phyloP scores from a whole-genome alignment of 2,888 invertebrate species.

The Heteromyza rotundicornis region DNA sequence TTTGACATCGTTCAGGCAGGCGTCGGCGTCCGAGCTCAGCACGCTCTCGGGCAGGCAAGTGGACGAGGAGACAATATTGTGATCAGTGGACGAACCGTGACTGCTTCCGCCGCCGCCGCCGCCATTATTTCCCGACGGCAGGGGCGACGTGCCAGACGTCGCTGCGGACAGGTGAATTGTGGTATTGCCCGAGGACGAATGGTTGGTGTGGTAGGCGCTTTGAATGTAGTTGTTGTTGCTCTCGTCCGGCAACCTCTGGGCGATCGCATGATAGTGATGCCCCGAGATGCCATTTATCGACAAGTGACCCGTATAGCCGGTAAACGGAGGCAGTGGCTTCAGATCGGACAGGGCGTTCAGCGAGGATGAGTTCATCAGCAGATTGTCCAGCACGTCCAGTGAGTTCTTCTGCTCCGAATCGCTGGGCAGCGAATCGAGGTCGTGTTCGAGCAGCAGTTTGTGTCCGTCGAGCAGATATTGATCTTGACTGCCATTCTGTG shows the following conservation, averaged over 20 bases:
- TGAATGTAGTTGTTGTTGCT: conserved; percentile 76
- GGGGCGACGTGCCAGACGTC: conserved; percentile 38
- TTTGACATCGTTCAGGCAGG: conserved; percentile 68
- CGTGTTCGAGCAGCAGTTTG: conserved; percentile 67
- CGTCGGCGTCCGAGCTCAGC: conserved; percentile 63
- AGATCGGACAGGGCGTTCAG: conserved; percentile 75
- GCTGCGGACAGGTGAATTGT: conserved; percentile 37
- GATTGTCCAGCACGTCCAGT: conserved; percentile 75
- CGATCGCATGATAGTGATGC: conserved; percentile 86
- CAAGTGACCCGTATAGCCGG: conserved; percentile 83
- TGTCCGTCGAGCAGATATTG: conserved; percentile 66
- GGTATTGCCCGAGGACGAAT: conserved; percentile 37
- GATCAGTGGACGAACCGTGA: conserved; percentile 65
- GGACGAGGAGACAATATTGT: conserved; percentile 77
- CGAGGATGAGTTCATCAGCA: conserved; percentile 67
- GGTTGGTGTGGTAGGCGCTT: conserved; percentile 64
- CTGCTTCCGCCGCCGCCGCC: conserved; percentile 30
- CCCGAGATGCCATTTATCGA: conserved; percentile 89
- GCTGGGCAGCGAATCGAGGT: conserved; percentile 65
- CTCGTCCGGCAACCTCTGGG: conserved; percentile 76
- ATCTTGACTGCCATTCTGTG: conserved; percentile 63
- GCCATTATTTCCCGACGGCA: conserved; percentile 24
- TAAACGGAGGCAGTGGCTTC: conserved; percentile 85
- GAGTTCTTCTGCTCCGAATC: conserved; percentile 64
- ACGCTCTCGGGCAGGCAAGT: conserved; percentile 72